Evolutionary conservation across 2,888 invertebrate genomes (phyloP).

Genomic region (Crepidodera aurea): DNA sequence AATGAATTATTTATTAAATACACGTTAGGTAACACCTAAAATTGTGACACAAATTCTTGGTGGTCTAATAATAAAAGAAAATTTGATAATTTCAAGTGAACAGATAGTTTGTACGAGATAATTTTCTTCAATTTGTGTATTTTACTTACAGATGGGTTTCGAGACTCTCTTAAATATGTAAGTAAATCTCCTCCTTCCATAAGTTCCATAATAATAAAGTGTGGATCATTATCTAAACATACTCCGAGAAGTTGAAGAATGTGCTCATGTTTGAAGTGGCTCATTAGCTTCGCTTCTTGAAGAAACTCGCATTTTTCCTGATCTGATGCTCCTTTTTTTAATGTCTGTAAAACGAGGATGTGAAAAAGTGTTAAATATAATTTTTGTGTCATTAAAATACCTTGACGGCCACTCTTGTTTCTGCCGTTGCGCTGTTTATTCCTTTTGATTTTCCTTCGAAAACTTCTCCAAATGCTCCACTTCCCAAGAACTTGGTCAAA

Average conservation of each 20-base stretch:
- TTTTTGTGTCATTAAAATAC: constrained; percentile 60
- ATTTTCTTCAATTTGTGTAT: too few species aligned
- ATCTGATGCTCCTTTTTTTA: constrained; percentile 89
- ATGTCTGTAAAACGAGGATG: constrained; percentile 68
- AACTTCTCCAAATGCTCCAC: constrained; percentile 97
- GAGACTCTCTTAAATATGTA: constrained; percentile 84
- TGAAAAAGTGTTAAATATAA: constrained; percentile 4
- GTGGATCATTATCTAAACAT: constrained; percentile 91
- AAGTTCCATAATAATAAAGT: constrained; percentile 93
- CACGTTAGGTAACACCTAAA: too few species aligned
- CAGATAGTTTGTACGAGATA: too few species aligned
- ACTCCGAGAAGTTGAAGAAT: constrained; percentile 93
- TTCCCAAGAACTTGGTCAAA: constrained; percentile 87
- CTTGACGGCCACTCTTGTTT: constrained; percentile 91
- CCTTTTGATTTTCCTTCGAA: constrained; percentile 88
- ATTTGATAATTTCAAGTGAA: too few species aligned
- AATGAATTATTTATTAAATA: too few species aligned
- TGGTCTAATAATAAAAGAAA: too few species aligned
- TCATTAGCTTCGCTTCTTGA: constrained; percentile 97
- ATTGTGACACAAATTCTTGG: too few species aligned
- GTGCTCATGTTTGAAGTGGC: constrained; percentile 96
- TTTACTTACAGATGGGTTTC: constrained; percentile 72
- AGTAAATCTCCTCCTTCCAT: constrained; percentile 98
- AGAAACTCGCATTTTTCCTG: constrained; percentile 92
- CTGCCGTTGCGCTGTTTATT: constrained; percentile 66